Evolutionary conservation across 2,888 invertebrate species (phyloP), one percentile per base, ranked within the genome.

Genomic region (Rotaria socialis): DNA sequence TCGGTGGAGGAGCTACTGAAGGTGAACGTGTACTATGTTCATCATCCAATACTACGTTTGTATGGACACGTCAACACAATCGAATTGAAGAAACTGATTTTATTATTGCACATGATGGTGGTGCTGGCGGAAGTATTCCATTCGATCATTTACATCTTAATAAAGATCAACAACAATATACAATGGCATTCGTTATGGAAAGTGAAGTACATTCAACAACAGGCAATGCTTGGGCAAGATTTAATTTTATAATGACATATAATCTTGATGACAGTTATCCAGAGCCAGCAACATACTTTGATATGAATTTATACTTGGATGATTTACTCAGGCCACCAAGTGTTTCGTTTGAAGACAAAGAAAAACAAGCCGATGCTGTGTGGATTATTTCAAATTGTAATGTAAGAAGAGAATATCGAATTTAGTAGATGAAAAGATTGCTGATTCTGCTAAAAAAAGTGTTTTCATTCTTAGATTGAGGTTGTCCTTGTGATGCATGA

Each of bases 201-300:
- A 85, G 85, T 16, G 87, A 87, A 41, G 85, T 85, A 56, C 85
- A 87, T 47, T 87, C 87, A n/a, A 50, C 75, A 22, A 85, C 85
- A n/a, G 85, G 85, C n/a, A 43, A 60, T n/a, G 47, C 58, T 4
- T 87, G 87, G 87, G n/a, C 43, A 22, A 84, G 80, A 27, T 55
- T 74, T 41, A 80, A 87, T 50, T 87, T 87, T 67, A 80, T 41
- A 24, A 87, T 87, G 87, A 85, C 85, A 47, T 87, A 87, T 16
- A 84, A 80, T 60, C 58, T 87, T 50, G 85, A 87, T 43, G n/a
- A 56, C 27, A 85, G 85, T 27, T 87, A 85, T 85, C 87, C 87
- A 3, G 85, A 87, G 27, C 87, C 87, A 7, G 85, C 85, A 10
- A 87, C 87, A 5, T 87, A 87, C 67, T 87, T 87, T 85, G 85